Evolutionary conservation across 1,140 invertebrate genomes (phyloP).

Genomic region (Pomacea maculata): DNA sequence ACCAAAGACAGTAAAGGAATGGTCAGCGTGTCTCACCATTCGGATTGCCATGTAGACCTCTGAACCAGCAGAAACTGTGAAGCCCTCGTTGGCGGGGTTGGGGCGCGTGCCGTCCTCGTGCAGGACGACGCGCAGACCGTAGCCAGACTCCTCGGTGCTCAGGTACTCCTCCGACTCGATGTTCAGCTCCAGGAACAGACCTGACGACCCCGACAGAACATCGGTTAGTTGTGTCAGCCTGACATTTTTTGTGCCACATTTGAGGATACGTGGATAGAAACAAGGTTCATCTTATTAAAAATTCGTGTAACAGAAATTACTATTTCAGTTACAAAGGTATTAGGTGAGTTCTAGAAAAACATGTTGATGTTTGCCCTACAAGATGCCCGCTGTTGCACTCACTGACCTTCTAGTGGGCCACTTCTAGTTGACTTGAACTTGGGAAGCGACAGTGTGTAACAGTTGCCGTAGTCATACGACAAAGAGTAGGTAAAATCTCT

Average conservation of each 20-base stretch:
- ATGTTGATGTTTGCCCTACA: background rate
- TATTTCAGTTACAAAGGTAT: too few species aligned
- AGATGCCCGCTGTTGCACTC: too few species aligned
- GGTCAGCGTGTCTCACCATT: background rate
- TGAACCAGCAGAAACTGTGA: conserved; percentile 4
- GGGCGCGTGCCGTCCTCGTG: conserved; percentile 17
- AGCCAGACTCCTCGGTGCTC: background rate
- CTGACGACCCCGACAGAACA: background rate
- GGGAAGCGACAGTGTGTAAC: too few species aligned
- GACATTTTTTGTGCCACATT: too few species aligned
- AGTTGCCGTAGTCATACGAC: too few species aligned
- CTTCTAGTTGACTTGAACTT: too few species aligned
- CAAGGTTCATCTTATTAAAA: too few species aligned
- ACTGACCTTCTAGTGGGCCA: too few species aligned
- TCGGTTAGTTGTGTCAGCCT: background rate
- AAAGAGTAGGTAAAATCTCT: too few species aligned
- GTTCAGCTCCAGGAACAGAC: background rate
- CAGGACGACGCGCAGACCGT: conserved; percentile 14
- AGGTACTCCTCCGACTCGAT: conserved; percentile 11
- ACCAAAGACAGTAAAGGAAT: too few species aligned
- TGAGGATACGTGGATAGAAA: too few species aligned
- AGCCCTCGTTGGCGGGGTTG: conserved; percentile 8
- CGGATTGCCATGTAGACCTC: background rate
- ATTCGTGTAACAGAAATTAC: too few species aligned
- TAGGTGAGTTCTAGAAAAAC: background rate